These are phyloP conservation scores for Drosophila nasuta DNA, from an alignment of 1,140 invertebrate genomes.

Conservation along the genomic window DNA sequence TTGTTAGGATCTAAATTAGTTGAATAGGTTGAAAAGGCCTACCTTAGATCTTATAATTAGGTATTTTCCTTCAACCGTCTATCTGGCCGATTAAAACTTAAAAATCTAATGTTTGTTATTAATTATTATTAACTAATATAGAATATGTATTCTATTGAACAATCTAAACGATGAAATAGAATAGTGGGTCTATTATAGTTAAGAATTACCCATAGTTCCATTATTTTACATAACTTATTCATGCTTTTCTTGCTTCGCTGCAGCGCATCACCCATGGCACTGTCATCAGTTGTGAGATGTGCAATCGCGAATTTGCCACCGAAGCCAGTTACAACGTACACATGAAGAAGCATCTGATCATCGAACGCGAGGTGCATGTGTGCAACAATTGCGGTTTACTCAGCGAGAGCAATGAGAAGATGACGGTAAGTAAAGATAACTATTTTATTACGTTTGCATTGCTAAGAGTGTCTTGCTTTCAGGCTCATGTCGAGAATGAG, in stretches of 20 bases:
- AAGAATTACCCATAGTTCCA: no score
- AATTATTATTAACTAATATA: no score
- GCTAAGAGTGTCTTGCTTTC: neutral
- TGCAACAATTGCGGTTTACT: conserved; percentile 69
- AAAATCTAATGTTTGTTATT: no score
- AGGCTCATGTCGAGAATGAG: conserved; percentile 28
- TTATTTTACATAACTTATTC: neutral
- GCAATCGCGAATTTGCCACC: conserved; percentile 61
- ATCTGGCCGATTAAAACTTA: no score
- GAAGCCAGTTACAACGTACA: conserved; percentile 61
- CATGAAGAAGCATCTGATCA: conserved; percentile 73
- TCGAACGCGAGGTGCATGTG: conserved; percentile 50
- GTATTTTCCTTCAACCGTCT: no score
- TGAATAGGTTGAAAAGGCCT: no score
- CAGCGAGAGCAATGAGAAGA: conserved; percentile 39
- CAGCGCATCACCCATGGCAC: conserved; percentile 57
- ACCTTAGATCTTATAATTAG: no score
- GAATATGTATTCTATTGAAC: no score
- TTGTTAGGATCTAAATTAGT: no score
- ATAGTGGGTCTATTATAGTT: neutral
- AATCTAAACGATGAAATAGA: no score
- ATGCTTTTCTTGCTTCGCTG: neutral
- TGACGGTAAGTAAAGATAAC: conserved; percentile 36
- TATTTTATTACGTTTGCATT: conserved; percentile 1
- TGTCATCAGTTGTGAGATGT: conserved; percentile 67